Evolutionary conservation across 2,888 invertebrate genomes (phyloP), one percentile per base, ranked within the genome.

Genomic region (Chirona hameri): DNA sequence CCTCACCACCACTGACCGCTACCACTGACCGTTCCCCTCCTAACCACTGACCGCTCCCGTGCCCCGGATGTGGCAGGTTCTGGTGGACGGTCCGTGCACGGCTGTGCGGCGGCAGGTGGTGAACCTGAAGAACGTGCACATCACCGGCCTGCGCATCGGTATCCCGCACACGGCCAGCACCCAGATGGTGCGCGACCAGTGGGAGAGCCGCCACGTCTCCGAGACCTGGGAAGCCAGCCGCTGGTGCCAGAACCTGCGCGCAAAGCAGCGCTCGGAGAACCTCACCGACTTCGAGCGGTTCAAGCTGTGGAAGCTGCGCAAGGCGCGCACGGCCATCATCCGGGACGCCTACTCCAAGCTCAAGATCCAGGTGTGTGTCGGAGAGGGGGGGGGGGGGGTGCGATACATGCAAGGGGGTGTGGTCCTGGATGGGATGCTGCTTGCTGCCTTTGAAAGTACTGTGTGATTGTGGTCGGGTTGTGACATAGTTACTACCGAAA

Each of bases 101-200:
- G 81, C 81, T 14, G 46, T 83, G 81, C 76, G 52, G 39, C 83
- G 83, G 48, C 83, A 83, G 83, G 81, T 81, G 60, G 48, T 83
- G 31, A 83, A 83, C 76, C 81, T 83, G 31, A 83, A 83, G 81
- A 81, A 81, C 76, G 83, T 81, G 81, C 81, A 81, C 29, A 31
- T 83, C 29, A 81, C 81, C 24, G 27, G 31, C 31, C 46, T 81
- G 76, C 81, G 81, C 39, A 76, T 83, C 24, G 39, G 69, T 10
- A 31, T 48, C 18, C 55, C 72, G 52, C 69, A 80, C 80, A 80
- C 80, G 80, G 80, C 80, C 27, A 27, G 52, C 52, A 80, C 80
- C 52, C 15, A 27, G 21, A 14, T 18, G 27, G 80, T 80, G 52
- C 80, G 80, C 52, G 52, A 52, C 9, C 52, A 52, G 80, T 80